These are phyloP conservation scores for Meles meles DNA, from an alignment of 2,113 vertebrate genomes.

Conservation along the genomic window DNA sequence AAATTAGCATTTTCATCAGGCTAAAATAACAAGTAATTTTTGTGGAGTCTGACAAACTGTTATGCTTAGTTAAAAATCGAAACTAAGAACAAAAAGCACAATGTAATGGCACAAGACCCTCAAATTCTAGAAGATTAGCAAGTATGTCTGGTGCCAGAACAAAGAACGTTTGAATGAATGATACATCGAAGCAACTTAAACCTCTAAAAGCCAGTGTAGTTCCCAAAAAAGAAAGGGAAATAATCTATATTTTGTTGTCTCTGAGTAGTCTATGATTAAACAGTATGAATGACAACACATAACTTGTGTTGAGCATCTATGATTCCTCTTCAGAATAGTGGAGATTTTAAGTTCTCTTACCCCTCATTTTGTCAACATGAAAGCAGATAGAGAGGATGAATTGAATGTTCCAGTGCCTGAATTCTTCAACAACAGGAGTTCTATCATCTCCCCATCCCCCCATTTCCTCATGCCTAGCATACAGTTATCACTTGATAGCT, in stretches of 20 bases:
- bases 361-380: neutral
- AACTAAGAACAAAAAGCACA: constrained; percentile 18
- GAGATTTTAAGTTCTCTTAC: neutral
- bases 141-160: neutral
- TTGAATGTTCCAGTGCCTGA: neutral
- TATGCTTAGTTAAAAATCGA: constrained; percentile 19
- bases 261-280: constrained; percentile 31
- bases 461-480: neutral
- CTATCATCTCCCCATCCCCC: neutral
- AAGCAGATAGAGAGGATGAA: neutral
- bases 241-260: neutral
- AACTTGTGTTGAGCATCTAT: neutral
- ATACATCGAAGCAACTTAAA: constrained; percentile 17
- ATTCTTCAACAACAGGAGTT: neutral
- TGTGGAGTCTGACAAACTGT: neutral
- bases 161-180: neutral
- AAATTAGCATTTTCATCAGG: constrained; percentile 10
- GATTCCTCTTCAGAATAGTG: neutral
- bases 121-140: constrained; percentile 6
- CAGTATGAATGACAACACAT: neutral
- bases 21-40: neutral
- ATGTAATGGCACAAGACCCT: neutral
- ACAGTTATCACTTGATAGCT: constrained; percentile 34
- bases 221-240: neutral
- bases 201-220: neutral